These are phyloP conservation scores for Cyprinodon variegatus DNA, from an alignment of 2,113 vertebrate genomes.

Conservation along the genomic window DNA sequence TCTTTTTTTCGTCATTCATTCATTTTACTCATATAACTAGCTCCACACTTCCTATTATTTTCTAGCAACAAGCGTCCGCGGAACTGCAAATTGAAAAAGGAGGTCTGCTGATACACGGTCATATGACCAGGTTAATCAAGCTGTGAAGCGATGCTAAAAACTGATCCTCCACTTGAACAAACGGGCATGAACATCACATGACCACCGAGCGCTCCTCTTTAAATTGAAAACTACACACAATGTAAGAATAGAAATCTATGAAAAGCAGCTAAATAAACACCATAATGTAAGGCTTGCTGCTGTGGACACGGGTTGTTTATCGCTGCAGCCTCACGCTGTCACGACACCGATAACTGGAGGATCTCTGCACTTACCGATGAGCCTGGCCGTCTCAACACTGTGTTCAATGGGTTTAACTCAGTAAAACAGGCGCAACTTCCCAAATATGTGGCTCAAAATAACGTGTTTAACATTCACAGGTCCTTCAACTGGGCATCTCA, in stretches of 20 bases:
- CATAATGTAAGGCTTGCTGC: slow-evolving; percentile 20
- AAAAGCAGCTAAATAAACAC: not conserved
- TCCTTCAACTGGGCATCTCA: slow-evolving; percentile 64
- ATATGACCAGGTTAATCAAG: slow-evolving; percentile 53
- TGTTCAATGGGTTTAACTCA: slow-evolving; percentile 32
- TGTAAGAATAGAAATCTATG: not conserved
- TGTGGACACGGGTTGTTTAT: slow-evolving; percentile 37
- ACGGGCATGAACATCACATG: not conserved
- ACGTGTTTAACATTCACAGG: slow-evolving; percentile 43
- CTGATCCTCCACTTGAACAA: not conserved
- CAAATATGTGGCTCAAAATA: slow-evolving; percentile 43
- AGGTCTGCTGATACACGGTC: slow-evolving; percentile 58
- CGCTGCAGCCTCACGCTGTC: slow-evolving; percentile 32
- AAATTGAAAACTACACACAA: not conserved
- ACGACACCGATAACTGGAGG: slow-evolving; percentile 47
- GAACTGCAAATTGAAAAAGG: slow-evolving; percentile 11
- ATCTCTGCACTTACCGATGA: slow-evolving; percentile 53
- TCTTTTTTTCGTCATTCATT: too few relatives aligned
- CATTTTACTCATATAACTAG: too few relatives aligned
- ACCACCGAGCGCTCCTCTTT: not conserved
- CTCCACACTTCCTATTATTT: slow-evolving; percentile 26
- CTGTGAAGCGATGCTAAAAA: not conserved
- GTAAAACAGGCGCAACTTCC: slow-evolving; percentile 14
- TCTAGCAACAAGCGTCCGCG: not conserved
- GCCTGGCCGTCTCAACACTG: slow-evolving; percentile 13